phyloP scores from a whole-genome alignment of 1,140 invertebrate genomes.

The Pinna nobilis region DNA sequence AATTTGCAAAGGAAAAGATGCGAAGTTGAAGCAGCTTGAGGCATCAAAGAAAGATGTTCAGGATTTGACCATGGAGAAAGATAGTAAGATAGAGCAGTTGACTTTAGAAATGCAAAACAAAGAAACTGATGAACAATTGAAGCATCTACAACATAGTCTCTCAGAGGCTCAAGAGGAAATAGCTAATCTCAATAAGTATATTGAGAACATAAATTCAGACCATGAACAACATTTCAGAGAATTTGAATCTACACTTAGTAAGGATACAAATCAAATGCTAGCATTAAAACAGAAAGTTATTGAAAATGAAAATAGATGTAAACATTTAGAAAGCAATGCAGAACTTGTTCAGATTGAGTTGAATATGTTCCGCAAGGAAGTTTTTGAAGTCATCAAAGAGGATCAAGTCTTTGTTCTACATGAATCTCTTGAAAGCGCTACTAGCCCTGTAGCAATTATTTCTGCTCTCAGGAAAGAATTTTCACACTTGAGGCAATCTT shows the following conservation, averaged over 20 bases:
- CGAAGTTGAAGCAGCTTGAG: slow-evolving; percentile 33
- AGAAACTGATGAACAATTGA: not conserved
- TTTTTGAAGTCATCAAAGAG: slow-evolving; percentile 15
- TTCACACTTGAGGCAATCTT: not conserved
- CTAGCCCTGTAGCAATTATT: slow-evolving; percentile 14
- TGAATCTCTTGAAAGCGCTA: slow-evolving; percentile 5
- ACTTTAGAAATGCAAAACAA: not conserved
- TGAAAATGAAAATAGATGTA: slow-evolving; percentile 5
- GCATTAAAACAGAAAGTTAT: not conserved
- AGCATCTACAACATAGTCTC: not conserved
- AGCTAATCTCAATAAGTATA: not conserved
- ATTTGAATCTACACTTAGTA: slow-evolving; percentile 11
- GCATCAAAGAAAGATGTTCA: slow-evolving; percentile 7
- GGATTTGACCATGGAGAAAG: not conserved
- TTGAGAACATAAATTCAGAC: slow-evolving; percentile 6
- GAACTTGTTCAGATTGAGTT: slow-evolving; percentile 23
- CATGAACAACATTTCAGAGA: slow-evolving; percentile 2
- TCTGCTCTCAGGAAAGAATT: slow-evolving; percentile 21
- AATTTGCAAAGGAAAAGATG: slow-evolving; percentile 26
- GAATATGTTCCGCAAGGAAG: not conserved
- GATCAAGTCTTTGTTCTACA: slow-evolving; percentile 17
- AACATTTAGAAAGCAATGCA: slow-evolving; percentile 8
- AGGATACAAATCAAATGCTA: slow-evolving; percentile 3
- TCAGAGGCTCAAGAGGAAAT: slow-evolving; percentile 4
- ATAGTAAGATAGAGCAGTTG: not conserved